Base-by-base conservation (phyloP, 23 tunicate genomes). In the Ascidia mentula region DNA sequence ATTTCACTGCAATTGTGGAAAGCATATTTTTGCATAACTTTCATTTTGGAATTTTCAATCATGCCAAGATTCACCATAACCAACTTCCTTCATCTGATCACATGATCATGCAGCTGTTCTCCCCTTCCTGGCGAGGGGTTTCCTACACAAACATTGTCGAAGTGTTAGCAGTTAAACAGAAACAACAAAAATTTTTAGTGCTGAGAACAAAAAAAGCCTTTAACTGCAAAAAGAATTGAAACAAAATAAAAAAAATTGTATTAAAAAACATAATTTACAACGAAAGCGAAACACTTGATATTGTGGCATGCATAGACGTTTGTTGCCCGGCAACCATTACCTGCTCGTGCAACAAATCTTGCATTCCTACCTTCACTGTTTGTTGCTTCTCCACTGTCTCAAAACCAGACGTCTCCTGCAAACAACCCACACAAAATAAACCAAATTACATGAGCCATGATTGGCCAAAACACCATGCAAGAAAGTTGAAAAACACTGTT, bases 341-440 rank as follows among this genome's bases (percentile, higher is more conserved):
- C 95, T 89, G 88, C 76, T 89, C 88, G 74, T 89, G 95, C 34
- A 83, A 89, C 20, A 89, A 69, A 78, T 89, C 95, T 73, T 89
- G 88, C 39, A 30, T 77, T 35, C 93, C 93, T 72, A 72, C 79
- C 82, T 78, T 84, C 28, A 22, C 61, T 17, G 79, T 82, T 69
- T 46, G 71, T 36, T 81, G 86, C 6, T 59, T 75, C 46, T 61
- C 36, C 46, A 82, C 87, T 0, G 93, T 88, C 39, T 82, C 87
- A 36, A 34, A 28, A 0, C 61, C 77, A 40, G 30, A 15, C 60
- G 83, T 77, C 20, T 53, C 65, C 65, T 53, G n/a, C 59, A 31
- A 37, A 0, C 1, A 75, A 40, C 59, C 32, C 32, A 0, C 18
- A 28, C 18, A 18, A 36, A 0, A 20, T 34, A 26, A 36, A 36